phyloP scores from a whole-genome alignment of 2,888 invertebrate species.

The Limnephilus marmoratus region DNA sequence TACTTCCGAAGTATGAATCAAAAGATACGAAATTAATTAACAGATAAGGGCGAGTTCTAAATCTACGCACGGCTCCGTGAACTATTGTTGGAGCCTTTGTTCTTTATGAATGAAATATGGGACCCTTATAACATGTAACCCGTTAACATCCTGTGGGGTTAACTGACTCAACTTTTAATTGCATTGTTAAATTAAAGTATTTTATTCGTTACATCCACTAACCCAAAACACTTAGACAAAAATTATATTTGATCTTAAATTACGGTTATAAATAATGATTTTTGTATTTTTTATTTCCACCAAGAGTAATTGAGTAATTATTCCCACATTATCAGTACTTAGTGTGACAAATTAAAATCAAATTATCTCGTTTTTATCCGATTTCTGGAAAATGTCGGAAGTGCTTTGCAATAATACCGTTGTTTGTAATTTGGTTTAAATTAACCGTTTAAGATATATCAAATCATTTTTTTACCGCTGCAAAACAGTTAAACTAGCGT shows the following conservation, averaged over 20 bases:
- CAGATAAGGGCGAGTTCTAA: slow-evolving; percentile 28
- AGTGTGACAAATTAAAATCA: background rate
- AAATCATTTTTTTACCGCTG: background rate
- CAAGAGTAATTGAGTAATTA: background rate
- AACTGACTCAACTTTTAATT: slow-evolving; percentile 30
- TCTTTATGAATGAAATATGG: slow-evolving; percentile 23
- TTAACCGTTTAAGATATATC: background rate
- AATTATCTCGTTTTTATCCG: background rate
- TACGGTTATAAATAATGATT: background rate
- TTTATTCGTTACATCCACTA: background rate
- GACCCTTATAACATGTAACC: slow-evolving; percentile 41
- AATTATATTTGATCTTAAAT: background rate
- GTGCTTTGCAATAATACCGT: background rate
- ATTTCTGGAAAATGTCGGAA: background rate
- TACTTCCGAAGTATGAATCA: background rate
- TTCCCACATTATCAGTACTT: background rate
- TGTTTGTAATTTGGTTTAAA: background rate
- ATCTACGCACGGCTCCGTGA: slow-evolving; percentile 29
- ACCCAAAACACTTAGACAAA: background rate
- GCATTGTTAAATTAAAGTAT: background rate
- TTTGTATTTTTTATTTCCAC: background rate
- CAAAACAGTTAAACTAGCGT: background rate
- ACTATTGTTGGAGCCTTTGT: slow-evolving; percentile 29
- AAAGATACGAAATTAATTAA: slow-evolving; percentile 36
- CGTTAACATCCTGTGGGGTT: slow-evolving; percentile 43